These are phyloP conservation scores for Meloe dianella DNA, from an alignment of 2,888 invertebrate species.

Conservation along the genomic window DNA sequence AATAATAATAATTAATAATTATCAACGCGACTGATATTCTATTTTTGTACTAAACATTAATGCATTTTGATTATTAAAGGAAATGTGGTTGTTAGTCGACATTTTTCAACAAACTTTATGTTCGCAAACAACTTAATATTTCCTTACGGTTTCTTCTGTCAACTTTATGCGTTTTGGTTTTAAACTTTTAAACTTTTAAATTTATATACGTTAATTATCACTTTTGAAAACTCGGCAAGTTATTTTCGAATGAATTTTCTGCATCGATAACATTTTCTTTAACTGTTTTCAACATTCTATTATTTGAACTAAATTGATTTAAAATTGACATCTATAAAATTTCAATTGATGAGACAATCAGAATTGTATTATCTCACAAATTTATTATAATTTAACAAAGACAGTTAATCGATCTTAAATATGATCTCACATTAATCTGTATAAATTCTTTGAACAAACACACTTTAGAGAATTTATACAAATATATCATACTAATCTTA, in stretches of 20 bases:
- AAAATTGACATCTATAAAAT: neutral
- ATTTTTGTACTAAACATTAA: constrained; percentile 23
- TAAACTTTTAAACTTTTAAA: constrained; percentile 33
- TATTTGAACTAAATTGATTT: neutral
- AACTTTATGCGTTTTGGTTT: constrained; percentile 35
- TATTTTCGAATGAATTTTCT: constrained; percentile 32
- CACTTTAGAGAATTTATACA: no score
- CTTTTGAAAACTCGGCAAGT: constrained; percentile 31
- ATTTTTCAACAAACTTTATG: constrained; percentile 33
- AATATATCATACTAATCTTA: no score
- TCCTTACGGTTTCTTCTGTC: constrained; percentile 35
- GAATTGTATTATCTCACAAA: neutral
- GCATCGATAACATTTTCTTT: constrained; percentile 30
- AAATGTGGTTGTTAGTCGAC: constrained; percentile 23
- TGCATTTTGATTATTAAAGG: constrained; percentile 23
- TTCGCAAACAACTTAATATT: constrained; percentile 34
- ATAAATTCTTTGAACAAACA: neutral
- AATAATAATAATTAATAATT: constrained; percentile 28
- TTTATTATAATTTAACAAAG: neutral
- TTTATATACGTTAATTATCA: constrained; percentile 35
- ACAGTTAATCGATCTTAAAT: neutral
- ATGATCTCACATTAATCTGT: neutral
- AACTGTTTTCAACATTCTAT: constrained; percentile 15
- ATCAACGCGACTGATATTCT: constrained; percentile 19
- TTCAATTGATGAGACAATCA: neutral